Evolutionary conservation across 2,797 vertebrate genomes (phyloP).

Genomic region (Squalus acanthias): DNA sequence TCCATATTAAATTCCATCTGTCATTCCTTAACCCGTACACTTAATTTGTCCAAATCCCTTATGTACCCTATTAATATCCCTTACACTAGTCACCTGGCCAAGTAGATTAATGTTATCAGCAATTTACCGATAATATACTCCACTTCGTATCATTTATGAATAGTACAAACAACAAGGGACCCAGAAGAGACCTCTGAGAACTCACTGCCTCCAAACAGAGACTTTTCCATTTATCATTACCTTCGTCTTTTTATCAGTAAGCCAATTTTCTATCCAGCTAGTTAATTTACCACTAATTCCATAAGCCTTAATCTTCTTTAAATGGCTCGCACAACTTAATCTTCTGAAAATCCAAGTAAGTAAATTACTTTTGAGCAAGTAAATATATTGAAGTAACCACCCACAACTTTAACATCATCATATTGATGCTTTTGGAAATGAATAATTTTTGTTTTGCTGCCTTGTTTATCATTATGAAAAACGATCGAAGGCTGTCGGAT

Average conservation of each 20-base stretch:
- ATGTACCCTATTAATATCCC: background rate
- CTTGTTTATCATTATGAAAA: background rate
- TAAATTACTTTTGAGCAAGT: conserved; percentile 24
- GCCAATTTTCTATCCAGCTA: background rate
- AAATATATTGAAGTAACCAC: background rate
- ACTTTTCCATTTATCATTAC: conserved; percentile 3
- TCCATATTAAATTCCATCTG: background rate
- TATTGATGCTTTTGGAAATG: background rate
- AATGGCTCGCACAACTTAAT: background rate
- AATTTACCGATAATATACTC: background rate
- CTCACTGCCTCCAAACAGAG: background rate
- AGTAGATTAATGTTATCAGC: background rate
- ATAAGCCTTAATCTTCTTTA: conserved; percentile 12
- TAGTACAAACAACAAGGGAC: background rate
- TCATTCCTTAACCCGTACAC: background rate
- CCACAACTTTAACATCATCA: background rate
- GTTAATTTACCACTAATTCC: conserved; percentile 27
- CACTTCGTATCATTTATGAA: background rate
- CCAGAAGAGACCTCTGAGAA: background rate
- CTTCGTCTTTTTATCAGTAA: background rate
- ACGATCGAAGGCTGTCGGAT: background rate
- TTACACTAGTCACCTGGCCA: background rate
- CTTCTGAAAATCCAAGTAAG: conserved; percentile 18
- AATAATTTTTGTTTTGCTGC: background rate
- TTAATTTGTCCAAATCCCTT: background rate